These are phyloP conservation scores for Drosophila paramelanica DNA, from an alignment of 2,888 invertebrate genomes.

Conservation along the genomic window DNA sequence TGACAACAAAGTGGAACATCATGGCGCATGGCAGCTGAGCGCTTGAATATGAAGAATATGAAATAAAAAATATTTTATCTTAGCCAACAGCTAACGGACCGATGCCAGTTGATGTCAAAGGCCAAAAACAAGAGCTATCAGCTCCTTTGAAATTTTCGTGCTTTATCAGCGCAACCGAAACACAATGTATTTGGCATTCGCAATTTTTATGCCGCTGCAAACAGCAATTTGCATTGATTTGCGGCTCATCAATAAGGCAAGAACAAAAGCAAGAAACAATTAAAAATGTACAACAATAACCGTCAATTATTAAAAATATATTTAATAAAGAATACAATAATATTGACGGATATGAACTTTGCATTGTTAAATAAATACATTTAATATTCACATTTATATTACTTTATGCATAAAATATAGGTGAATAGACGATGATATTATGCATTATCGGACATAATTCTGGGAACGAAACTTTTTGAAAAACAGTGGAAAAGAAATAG, in stretches of 20 bases:
- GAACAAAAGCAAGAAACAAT: constrained; percentile 17
- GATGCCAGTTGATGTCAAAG: constrained; percentile 46
- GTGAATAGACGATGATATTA: no score
- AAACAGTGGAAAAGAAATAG: background rate
- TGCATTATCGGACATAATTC: background rate
- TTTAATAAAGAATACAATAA: background rate
- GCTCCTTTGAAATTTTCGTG: constrained; percentile 44
- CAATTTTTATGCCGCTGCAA: constrained; percentile 31
- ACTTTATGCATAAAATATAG: no score
- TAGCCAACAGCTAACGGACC: constrained; percentile 22
- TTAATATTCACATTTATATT: background rate
- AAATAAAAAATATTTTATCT: constrained; percentile 1
- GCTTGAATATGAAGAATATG: constrained; percentile 6
- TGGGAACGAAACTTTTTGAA: background rate
- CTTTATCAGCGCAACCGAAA: constrained; percentile 48
- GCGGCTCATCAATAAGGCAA: background rate
- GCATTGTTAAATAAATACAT: background rate
- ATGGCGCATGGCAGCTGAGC: constrained; percentile 19
- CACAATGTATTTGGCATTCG: constrained; percentile 32
- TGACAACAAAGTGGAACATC: constrained; percentile 39
- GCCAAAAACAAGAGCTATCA: constrained; percentile 43
- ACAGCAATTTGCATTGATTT: constrained; percentile 37
- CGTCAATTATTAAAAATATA: background rate
- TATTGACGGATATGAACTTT: constrained; percentile 2
- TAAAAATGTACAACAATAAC: constrained; percentile 20